Base-by-base conservation (phyloP, 2,888 invertebrate genomes). In the Himalopsyche anomala region DNA sequence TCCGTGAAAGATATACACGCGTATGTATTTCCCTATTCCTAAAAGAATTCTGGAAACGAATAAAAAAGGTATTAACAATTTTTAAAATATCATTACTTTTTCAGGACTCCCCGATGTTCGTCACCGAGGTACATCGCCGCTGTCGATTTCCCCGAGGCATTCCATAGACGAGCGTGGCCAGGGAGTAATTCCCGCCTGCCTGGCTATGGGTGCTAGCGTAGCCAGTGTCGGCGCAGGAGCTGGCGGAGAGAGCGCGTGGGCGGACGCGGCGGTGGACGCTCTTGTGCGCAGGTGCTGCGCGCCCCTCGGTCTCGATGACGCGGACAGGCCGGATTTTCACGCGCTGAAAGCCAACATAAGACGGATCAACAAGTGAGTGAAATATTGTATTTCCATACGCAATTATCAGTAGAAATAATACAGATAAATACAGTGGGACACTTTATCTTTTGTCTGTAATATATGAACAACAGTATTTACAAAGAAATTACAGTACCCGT, bases 311-410 rank as follows among this genome's bases (percentile, higher is more conserved):
- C 86, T 96, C 0, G 98, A 98, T 92, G 97, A 97, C 90, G 96
- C 97, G 80, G 97, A 98, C 89, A 93, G 98, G 88, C 98, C 98
- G 0, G 98, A 98, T 91, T 98, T 98, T 92, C 95, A 95, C n/a
- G 95, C 96, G 2, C 94, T 98, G 42, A 97, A 98, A 91, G 95
- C 96, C 89, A 96, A 96, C 88, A 96, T 98, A 90, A 95, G 97
- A 88, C 96, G 95, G 90, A 94, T 98, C 89, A 98, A 98, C 94
- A 97, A 97, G 98, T 98, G 93, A 93, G 94, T 91, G 45, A 17
- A 83, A n/a, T 83, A 40, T 83, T 51, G 17, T 42, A 45, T 42
- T 80, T n/a, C 6, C 8, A 69, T 15, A 74, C 28, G 28, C 12
- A 74, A 15, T 19, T 19, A 19, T 36, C 12, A 51, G 15, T 51